Base-by-base conservation (phyloP, 2,113 vertebrate species). In the Alosa alosa region DNA sequence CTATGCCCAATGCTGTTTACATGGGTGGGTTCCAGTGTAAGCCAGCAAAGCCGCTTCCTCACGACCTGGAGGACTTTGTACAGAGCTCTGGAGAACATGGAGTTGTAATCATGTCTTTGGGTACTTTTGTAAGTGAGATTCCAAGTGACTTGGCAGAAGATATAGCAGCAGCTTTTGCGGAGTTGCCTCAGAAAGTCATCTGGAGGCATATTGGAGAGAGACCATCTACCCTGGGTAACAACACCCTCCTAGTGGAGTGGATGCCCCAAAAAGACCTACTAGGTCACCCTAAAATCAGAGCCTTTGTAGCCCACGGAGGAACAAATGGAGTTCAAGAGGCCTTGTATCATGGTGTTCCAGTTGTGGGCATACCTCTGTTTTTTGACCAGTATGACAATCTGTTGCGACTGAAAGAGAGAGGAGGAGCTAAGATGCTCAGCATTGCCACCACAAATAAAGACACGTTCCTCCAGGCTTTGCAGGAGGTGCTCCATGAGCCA, bases 11-110 rank as follows among this genome's bases (percentile, higher is more conserved):
- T 82, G 15, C 91, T 8, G 75, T 95, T 46, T 92, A 95, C 50
- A 91, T 95, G 0, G 93, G 94, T 6, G 94, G 95, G 1, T 95
- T 96, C 84, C 95, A 95, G 6, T 95, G 95, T 84, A 93, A 92
- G 88, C 91, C 93, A 10, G 84, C 93, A 0, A 93, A 94, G 64
- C 86, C 90, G 31, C 92, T 96, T 18, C 91, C 94, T 13, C 84
- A 83, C 47, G 85, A 94, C 22, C 84, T 96, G 47, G 92, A 94
- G 84, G 90, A 92, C 1, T 95, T 95, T 87, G 88, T 94, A 5
- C 91, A 93, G 86, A 93, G 92, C 11, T 95, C 94, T 50, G 93
- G 91, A 75, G 90, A 95, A 0, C 93, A 95, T n/a, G 93, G 94
- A 0, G 82, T 95, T 49, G 90, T 96, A 50, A 3, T 95, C 3